Conservation (phyloP, 1,140 invertebrate genomes). For the Mesaphorura yosii region DNA sequence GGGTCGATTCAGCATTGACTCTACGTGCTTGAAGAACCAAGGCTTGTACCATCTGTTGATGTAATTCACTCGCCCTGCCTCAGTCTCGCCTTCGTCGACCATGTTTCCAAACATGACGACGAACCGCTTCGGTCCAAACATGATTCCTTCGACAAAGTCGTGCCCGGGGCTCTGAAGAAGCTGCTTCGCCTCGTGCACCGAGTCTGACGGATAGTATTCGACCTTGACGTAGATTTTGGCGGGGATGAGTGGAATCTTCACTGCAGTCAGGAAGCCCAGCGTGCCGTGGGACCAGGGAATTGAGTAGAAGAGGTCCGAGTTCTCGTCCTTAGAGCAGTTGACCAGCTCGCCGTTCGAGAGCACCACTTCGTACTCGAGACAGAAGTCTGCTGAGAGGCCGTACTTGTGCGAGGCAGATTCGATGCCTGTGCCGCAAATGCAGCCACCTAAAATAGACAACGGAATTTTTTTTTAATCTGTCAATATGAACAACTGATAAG, state of each 20-base stretch:
- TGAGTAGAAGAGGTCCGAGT: background rate
- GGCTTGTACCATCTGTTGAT: slow-evolving; percentile 9
- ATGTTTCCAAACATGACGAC: slow-evolving; percentile 3
- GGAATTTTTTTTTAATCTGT: too few species aligned
- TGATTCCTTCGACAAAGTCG: slow-evolving; percentile 1
- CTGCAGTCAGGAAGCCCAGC: slow-evolving; percentile 1
- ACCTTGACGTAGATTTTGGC: background rate
- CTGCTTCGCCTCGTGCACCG: background rate
- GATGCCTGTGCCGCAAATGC: background rate
- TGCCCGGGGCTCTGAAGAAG: background rate
- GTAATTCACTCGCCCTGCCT: background rate
- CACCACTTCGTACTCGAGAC: background rate
- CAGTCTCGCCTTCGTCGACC: background rate
- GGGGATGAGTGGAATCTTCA: background rate
- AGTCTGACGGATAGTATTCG: background rate
- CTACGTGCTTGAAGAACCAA: slow-evolving; percentile 6
- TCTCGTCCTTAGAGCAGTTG: slow-evolving; percentile 1
- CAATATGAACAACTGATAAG: too few species aligned
- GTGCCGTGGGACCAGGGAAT: slow-evolving; percentile 2
- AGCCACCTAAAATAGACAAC: too few species aligned
- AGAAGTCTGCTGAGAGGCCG: background rate
- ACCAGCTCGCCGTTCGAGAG: background rate
- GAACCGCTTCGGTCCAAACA: background rate
- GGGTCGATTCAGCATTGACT: background rate
- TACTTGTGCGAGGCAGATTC: slow-evolving; percentile 5